These are phyloP conservation scores for Tachuris rubrigastra DNA, from an alignment of 2,113 vertebrate genomes.

Conservation along the genomic window DNA sequence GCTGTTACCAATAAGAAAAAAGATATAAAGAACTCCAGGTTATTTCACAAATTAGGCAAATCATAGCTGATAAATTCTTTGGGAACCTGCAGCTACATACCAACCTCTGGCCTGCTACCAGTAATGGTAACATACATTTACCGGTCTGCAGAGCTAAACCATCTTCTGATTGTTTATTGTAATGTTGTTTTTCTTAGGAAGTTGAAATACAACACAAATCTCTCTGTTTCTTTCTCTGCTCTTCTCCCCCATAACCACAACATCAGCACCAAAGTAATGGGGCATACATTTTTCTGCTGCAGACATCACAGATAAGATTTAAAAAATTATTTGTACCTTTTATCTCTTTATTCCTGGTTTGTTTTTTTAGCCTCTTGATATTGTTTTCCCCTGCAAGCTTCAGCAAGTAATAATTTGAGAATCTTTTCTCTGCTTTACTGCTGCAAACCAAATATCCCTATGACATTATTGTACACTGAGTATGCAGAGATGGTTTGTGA, in stretches of 20 bases:
- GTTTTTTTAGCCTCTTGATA: rapidly evolving
- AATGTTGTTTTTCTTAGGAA: background rate
- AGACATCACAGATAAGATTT: background rate
- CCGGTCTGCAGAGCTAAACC: background rate
- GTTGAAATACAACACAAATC: background rate
- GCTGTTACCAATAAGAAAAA: background rate
- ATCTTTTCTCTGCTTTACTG: background rate
- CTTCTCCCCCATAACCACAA: background rate
- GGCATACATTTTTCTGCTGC: background rate
- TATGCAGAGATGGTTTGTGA: background rate
- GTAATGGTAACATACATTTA: background rate
- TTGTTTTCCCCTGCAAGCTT: background rate
- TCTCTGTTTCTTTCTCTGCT: background rate
- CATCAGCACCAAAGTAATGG: background rate
- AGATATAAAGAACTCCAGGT: background rate
- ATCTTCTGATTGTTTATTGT: background rate
- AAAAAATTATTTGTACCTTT: background rate
- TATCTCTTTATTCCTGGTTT: background rate
- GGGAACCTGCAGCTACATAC: background rate
- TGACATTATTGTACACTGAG: background rate
- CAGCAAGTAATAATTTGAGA: background rate
- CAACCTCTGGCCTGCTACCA: background rate
- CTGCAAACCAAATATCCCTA: background rate
- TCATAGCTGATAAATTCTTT: background rate
- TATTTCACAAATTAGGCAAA: background rate